A percentile compares a stretch with the other conserved stretches of the same genome.
phyloP scores from a whole-genome alignment of 2,888 invertebrate species.

The Aleiodes leptofemur region DNA sequence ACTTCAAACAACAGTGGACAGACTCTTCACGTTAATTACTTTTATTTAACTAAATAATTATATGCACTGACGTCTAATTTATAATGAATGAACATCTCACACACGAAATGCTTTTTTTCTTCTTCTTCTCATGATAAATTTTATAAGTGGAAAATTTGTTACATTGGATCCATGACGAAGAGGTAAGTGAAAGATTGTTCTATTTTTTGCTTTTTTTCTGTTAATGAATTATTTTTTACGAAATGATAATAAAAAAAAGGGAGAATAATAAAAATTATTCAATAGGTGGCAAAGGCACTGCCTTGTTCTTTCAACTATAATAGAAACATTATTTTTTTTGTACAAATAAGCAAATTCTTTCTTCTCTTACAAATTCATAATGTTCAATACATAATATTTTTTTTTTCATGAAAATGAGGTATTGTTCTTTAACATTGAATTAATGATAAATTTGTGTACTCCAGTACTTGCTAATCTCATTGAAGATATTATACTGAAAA shows the following conservation, averaged over 20 bases:
- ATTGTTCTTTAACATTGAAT: conserved; percentile 7
- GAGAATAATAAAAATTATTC: conserved; percentile 21
- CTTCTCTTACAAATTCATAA: background rate
- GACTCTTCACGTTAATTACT: conserved; percentile 42
- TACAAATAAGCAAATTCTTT: conserved; percentile 12
- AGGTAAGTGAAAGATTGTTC: background rate
- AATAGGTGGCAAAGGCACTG: conserved; percentile 59
- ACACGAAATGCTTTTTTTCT: background rate
- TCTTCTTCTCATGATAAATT: background rate
- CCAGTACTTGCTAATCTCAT: conserved; percentile 3
- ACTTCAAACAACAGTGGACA: conserved; percentile 68
- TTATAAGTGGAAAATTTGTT: background rate
- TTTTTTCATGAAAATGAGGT: conserved; percentile 15
- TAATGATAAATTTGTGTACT: conserved; percentile 8
- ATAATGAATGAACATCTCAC: background rate
- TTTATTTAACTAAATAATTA: conserved; percentile 14
- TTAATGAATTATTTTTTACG: conserved; percentile 8
- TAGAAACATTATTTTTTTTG: background rate
- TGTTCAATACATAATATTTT: conserved; percentile 9
- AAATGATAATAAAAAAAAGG: conserved; percentile 16
- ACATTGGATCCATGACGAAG: conserved; percentile 40
- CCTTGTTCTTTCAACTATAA: conserved; percentile 48
- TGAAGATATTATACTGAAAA: background rate
- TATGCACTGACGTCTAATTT: conserved; percentile 14
- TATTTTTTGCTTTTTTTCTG: background rate